Conservation (phyloP, 2,888 invertebrate genomes). For the Tetranychus truncatus region DNA sequence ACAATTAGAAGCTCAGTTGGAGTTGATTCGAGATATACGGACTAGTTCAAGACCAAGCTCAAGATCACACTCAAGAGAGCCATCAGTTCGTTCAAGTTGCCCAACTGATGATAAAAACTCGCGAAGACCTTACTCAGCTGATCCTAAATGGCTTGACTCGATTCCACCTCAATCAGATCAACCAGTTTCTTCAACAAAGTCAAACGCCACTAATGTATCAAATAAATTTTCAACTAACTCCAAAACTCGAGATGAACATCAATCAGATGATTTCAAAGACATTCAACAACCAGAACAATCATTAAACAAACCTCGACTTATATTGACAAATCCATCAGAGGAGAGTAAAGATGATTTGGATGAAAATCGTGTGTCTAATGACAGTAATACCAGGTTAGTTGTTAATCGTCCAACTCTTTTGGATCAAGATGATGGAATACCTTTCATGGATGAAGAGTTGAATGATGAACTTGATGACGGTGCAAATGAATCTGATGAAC, state of each 20-base stretch:
- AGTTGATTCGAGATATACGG: conserved; percentile 5
- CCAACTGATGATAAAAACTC: neutral
- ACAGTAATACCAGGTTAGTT: neutral
- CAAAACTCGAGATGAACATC: too few relatives aligned
- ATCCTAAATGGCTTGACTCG: neutral
- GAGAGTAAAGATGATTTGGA: neutral
- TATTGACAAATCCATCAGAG: neutral
- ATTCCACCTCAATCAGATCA: neutral
- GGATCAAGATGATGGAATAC: neutral
- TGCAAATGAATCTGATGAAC: neutral
- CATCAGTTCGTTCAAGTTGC: neutral
- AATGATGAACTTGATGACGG: neutral
- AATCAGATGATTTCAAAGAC: too few relatives aligned
- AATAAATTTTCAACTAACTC: too few relatives aligned
- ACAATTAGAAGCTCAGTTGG: conserved; percentile 6
- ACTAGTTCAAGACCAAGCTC: neutral
- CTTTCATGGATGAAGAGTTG: neutral
- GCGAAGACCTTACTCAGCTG: neutral
- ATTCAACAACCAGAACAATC: neutral
- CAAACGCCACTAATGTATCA: too few relatives aligned
- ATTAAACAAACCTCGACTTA: neutral
- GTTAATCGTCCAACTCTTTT: neutral
- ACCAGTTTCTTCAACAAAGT: neutral
- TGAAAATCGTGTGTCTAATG: neutral
- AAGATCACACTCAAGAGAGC: neutral